phyloP scores from a whole-genome alignment of 2,797 vertebrate species.

The Stomatorhinus walkeri region DNA sequence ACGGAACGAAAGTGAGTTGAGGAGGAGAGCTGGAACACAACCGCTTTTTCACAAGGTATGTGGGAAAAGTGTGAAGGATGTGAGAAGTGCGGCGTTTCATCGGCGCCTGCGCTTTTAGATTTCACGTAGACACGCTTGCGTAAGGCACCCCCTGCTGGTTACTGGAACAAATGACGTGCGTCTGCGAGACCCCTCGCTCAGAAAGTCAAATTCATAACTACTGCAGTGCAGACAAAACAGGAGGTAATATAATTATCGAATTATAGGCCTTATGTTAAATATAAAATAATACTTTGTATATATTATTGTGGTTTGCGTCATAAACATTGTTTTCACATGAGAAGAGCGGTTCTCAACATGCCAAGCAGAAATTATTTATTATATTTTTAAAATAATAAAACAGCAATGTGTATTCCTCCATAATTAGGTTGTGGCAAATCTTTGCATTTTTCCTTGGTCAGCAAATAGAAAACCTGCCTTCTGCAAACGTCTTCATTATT shows the following conservation, averaged over 20 bases:
- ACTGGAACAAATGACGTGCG: not conserved
- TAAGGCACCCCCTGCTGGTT: not conserved
- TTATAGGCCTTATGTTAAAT: not conserved
- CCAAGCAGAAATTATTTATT: not conserved
- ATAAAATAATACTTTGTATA: not conserved
- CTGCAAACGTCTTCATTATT: not conserved
- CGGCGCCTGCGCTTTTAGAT: not conserved
- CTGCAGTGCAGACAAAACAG: not conserved
- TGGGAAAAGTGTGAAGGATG: not conserved
- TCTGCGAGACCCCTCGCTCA: not conserved
- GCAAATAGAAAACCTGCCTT: not conserved
- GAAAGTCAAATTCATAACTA: not conserved
- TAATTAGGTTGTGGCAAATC: not conserved
- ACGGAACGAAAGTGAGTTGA: not conserved
- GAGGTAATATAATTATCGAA: not conserved
- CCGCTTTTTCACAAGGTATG: not conserved
- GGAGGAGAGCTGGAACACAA: not conserved
- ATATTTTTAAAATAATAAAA: not conserved
- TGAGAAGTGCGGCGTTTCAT: not conserved
- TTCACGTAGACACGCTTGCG: not conserved
- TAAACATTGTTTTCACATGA: not conserved
- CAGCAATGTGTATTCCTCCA: not conserved
- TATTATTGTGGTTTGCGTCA: not conserved
- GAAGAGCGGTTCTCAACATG: not conserved
- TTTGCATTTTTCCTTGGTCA: constrained; percentile 2